These are phyloP conservation scores for Hestina assimilis DNA, from an alignment of 1,140 invertebrate species.

Conservation along the genomic window DNA sequence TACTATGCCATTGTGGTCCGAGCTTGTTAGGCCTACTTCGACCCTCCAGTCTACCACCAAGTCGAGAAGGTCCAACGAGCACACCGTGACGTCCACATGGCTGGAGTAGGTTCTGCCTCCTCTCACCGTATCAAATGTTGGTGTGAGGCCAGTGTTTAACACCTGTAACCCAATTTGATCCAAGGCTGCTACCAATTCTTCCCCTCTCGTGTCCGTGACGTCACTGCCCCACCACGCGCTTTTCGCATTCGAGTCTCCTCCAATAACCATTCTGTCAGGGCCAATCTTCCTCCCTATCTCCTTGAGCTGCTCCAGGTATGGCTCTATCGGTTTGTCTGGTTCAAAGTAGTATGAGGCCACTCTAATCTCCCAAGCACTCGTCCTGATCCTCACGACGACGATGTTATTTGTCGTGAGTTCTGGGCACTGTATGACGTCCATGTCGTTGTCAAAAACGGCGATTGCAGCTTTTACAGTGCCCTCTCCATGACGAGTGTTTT, in stretches of 20 bases:
- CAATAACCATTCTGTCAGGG: slow-evolving; percentile 13
- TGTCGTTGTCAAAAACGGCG: background rate
- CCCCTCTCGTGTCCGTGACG: slow-evolving; percentile 7
- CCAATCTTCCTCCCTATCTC: background rate
- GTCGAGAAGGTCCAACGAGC: slow-evolving; percentile 4
- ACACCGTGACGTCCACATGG: slow-evolving; percentile 23
- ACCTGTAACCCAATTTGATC: background rate
- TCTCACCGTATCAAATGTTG: slow-evolving; percentile 29
- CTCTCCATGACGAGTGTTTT: background rate
- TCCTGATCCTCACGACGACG: background rate
- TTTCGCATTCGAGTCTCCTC: slow-evolving; percentile 31
- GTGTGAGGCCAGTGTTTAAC: slow-evolving; percentile 20
- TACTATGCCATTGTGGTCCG: slow-evolving; percentile 28
- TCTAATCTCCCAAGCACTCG: background rate
- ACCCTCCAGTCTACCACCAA: slow-evolving; percentile 24
- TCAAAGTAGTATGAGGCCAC: background rate
- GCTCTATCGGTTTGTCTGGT: background rate
- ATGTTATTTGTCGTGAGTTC: background rate
- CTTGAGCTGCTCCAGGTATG: background rate
- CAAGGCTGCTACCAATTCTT: background rate
- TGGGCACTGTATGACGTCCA: background rate
- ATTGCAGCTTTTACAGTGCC: background rate
- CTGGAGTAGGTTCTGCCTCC: slow-evolving; percentile 13
- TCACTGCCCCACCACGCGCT: slow-evolving; percentile 32
- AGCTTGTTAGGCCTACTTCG: slow-evolving; percentile 18